A percentile compares a stretch with the other conserved stretches of the same genome.
Evolutionary conservation across 2,113 vertebrate species (phyloP).

Genomic region (Calidris pygmaea): DNA sequence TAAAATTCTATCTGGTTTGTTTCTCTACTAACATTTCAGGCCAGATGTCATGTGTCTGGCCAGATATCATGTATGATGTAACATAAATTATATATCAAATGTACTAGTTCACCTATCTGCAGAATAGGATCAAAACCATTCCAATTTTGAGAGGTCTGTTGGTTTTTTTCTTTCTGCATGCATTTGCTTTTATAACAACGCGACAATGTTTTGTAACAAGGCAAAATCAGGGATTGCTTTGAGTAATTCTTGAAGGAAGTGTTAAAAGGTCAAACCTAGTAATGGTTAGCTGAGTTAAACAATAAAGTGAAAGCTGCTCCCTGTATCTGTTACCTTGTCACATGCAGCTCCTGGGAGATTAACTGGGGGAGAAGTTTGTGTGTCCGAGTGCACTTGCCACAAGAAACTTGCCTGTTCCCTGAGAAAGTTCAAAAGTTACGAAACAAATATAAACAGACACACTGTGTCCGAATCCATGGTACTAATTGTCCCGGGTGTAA

Average conservation of each 20-base stretch:
- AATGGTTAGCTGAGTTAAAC: slow-evolving; percentile 46
- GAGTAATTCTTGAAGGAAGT: background rate
- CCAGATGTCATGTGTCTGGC: background rate
- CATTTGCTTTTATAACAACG: background rate
- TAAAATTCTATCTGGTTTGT: background rate
- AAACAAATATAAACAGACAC: slow-evolving; percentile 12
- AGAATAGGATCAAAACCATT: background rate
- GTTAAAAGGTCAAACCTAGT: slow-evolving; percentile 49
- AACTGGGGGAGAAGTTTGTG: slow-evolving; percentile 22
- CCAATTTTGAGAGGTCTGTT: background rate
- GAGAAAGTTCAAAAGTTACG: slow-evolving; percentile 4
- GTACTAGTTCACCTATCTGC: background rate
- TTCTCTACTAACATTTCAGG: background rate
- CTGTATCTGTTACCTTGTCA: slow-evolving; percentile 2
- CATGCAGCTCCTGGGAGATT: background rate
- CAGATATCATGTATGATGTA: background rate
- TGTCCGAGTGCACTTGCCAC: background rate
- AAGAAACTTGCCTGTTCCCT: background rate
- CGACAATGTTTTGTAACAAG: background rate
- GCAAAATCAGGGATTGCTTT: slow-evolving; percentile 6
- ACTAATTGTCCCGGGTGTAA: background rate
- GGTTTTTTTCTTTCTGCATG: background rate
- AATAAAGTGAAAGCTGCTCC: slow-evolving; percentile 25
- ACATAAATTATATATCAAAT: background rate
- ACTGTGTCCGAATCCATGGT: background rate